phyloP scores from a whole-genome alignment of 2,113 vertebrate species.

The Antechinus flavipes region DNA sequence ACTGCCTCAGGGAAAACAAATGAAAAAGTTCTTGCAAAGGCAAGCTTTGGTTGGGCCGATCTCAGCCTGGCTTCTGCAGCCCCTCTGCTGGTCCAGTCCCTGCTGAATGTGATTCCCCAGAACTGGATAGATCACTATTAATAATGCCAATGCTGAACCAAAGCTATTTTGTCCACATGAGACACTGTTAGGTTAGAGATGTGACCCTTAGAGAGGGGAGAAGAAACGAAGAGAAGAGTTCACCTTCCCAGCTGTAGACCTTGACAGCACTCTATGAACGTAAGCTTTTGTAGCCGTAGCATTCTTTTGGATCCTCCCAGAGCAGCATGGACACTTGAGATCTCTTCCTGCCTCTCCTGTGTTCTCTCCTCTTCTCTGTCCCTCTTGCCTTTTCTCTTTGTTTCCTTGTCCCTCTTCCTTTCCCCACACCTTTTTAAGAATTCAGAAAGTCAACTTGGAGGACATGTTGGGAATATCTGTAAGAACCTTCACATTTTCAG shows the following conservation, averaged over 20 bases:
- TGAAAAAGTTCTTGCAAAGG: not conserved
- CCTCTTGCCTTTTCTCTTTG: not conserved
- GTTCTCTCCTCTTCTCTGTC: not conserved
- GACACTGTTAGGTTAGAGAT: constrained; percentile 8
- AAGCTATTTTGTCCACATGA: constrained; percentile 4
- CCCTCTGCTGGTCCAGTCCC: not conserved
- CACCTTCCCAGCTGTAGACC: not conserved
- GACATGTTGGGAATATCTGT: not conserved
- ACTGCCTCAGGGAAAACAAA: too few relatives aligned
- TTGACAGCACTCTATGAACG: not conserved
- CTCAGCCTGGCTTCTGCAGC: not conserved
- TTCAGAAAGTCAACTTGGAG: not conserved
- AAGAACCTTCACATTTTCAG: not conserved
- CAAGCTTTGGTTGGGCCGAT: not conserved
- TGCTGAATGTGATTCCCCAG: constrained; percentile 6
- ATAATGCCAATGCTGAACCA: not conserved
- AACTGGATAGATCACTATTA: constrained; percentile 19
- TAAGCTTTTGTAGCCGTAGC: not conserved
- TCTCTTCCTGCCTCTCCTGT: not conserved
- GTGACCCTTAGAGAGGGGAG: not conserved
- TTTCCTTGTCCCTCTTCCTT: too few relatives aligned
- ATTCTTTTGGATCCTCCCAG: not conserved
- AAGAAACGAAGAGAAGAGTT: constrained; percentile 8
- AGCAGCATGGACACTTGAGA: not conserved
- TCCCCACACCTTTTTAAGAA: not conserved